Conservation (phyloP, 2,113 vertebrate species). For the Bombycilla garrulus region DNA sequence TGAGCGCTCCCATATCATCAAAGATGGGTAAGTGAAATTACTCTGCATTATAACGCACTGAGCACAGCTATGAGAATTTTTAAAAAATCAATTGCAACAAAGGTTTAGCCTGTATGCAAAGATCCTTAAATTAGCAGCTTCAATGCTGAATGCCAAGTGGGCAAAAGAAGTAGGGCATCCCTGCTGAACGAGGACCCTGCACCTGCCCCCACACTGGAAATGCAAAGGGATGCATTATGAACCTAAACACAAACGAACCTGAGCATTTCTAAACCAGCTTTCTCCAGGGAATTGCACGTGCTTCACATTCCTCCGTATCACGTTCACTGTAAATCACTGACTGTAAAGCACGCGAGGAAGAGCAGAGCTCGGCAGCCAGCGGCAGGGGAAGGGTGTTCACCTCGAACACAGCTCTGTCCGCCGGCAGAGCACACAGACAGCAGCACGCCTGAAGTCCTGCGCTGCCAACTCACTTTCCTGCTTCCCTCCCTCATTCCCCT, state of each 20-base stretch:
- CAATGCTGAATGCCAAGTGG: neutral
- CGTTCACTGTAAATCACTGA: neutral
- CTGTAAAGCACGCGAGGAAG: neutral
- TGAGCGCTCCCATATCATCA: neutral
- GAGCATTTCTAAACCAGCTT: neutral
- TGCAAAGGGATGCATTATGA: neutral
- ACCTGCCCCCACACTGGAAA: neutral
- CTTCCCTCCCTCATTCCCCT: neutral
- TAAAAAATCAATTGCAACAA: neutral
- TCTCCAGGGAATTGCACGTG: neutral
- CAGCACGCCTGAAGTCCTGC: neutral
- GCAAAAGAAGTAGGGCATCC: neutral
- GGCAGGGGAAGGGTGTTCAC: neutral
- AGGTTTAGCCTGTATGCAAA: neutral
- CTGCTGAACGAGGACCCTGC: neutral
- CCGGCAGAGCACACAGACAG: fast-evolving
- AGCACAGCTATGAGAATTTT: neutral
- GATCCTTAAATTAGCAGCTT: constrained; percentile 9
- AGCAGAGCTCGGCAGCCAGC: neutral
- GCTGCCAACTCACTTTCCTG: neutral
- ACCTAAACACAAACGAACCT: neutral
- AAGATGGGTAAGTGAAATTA: neutral
- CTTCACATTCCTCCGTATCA: neutral
- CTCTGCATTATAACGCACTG: neutral
- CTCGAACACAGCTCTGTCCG: fast-evolving